Evolutionary conservation across 1,140 invertebrate species (phyloP).

Genomic region (Apis florea): DNA sequence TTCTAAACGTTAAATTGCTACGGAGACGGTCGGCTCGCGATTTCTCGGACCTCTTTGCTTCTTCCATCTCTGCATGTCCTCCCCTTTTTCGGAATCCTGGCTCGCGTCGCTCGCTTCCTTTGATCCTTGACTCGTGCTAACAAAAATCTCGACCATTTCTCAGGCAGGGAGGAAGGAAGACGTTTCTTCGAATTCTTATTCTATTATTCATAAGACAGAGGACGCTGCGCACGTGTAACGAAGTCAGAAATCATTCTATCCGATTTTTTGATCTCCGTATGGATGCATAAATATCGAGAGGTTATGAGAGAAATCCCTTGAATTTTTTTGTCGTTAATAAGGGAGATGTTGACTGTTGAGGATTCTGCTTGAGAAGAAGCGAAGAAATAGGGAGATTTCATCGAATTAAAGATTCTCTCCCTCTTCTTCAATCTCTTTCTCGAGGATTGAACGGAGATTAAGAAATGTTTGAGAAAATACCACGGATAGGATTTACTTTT

Average conservation of each 20-base stretch:
- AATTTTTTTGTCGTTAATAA: too few relatives aligned
- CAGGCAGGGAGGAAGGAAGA: too few relatives aligned
- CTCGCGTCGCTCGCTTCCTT: not conserved
- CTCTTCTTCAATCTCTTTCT: not conserved
- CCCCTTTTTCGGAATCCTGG: not conserved
- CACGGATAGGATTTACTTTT: conserved; percentile 16
- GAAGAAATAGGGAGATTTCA: not conserved
- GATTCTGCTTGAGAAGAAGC: too few relatives aligned
- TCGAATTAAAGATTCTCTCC: conserved; percentile 4
- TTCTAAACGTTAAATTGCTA: conserved; percentile 22
- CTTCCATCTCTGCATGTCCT: not conserved
- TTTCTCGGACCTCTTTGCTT: not conserved
- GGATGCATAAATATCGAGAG: too few relatives aligned
- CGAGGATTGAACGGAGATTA: conserved; percentile 9
- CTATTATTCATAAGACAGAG: too few relatives aligned
- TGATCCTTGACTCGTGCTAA: conserved; percentile 16
- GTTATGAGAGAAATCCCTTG: too few relatives aligned
- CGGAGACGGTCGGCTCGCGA: not conserved
- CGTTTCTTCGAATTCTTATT: too few relatives aligned
- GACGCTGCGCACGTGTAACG: too few relatives aligned
- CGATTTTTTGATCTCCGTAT: too few relatives aligned
- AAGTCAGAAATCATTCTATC: too few relatives aligned
- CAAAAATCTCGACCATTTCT: not conserved
- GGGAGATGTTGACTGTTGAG: too few relatives aligned
- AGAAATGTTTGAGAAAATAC: conserved; percentile 20